Evolutionary conservation across 2,797 vertebrate species (phyloP).

Genomic region (Melopsittacus undulatus): DNA sequence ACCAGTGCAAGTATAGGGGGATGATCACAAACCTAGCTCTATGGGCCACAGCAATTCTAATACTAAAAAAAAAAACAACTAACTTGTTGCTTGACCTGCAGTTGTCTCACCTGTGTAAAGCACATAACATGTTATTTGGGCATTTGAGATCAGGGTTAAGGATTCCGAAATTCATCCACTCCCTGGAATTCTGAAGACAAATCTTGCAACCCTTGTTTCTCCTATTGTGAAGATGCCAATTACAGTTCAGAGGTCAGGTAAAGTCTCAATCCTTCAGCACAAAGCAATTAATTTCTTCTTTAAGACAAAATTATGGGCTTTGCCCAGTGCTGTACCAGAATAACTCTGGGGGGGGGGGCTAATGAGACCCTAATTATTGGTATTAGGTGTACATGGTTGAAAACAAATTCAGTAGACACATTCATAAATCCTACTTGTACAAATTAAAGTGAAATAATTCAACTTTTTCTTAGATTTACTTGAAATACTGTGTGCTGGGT

Average conservation of each 20-base stretch:
- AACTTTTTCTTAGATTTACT: background rate
- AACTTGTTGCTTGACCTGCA: background rate
- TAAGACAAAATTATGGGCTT: background rate
- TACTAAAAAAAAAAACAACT: background rate
- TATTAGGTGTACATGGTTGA: background rate
- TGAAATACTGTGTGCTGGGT: background rate
- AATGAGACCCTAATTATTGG: background rate
- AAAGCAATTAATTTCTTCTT: background rate
- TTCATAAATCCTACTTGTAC: background rate
- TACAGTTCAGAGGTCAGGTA: background rate
- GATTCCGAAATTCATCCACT: background rate
- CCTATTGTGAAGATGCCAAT: background rate
- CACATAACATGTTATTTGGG: background rate
- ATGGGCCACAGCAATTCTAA: background rate
- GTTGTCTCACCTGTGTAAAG: background rate
- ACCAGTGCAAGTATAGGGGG: background rate
- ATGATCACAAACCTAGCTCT: background rate
- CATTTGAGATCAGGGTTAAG: background rate
- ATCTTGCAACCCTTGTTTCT: background rate
- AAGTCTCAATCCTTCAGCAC: background rate
- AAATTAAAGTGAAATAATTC: background rate
- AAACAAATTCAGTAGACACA: background rate
- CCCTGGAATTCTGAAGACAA: background rate
- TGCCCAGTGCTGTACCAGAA: background rate
- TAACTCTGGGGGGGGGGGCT: background rate